Percentiles rank a stretch among this genome's conserved stretches.
phyloP scores from a whole-genome alignment of 2,797 vertebrate genomes.

The Tragelaphus oryx region DNA sequence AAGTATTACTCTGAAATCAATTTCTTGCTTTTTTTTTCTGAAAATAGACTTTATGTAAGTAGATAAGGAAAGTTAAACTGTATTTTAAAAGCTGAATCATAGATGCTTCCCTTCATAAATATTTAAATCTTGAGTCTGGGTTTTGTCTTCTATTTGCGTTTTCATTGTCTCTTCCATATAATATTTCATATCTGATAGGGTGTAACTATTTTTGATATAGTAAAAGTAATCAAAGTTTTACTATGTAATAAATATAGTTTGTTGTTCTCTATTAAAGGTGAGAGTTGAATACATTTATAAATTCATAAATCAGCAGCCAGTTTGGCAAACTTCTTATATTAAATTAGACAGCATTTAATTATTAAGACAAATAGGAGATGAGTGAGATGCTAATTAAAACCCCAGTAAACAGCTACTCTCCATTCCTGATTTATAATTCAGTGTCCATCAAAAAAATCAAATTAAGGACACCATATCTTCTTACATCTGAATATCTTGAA shows the following conservation, averaged over 20 bases:
- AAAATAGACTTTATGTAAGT: neutral
- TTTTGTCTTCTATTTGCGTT: conserved; percentile 28
- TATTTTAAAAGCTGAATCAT: conserved; percentile 43
- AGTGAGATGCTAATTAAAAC: conserved; percentile 34
- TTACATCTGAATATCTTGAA: neutral
- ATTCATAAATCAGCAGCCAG: conserved; percentile 43
- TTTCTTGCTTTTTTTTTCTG: neutral
- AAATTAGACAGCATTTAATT: conserved; percentile 59
- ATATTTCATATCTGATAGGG: neutral
- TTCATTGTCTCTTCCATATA: conserved; percentile 29
- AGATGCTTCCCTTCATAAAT: neutral
- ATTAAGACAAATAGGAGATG: conserved; percentile 46
- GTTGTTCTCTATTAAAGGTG: conserved; percentile 33
- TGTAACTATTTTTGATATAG: conserved; percentile 18
- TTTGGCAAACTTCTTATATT: conserved; percentile 49
- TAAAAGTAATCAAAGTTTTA: conserved; percentile 35
- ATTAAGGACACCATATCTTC: neutral
- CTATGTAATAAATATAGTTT: neutral
- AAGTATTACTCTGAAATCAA: conserved; percentile 34
- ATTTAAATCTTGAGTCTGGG: neutral
- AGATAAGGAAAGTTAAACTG: conserved; percentile 44
- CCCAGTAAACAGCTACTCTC: neutral
- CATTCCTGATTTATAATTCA: conserved; percentile 45
- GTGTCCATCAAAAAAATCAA: conserved; percentile 40
- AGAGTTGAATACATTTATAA: conserved; percentile 47